phyloP scores from a whole-genome alignment of 2,113 vertebrate genomes.

The Eulacestoma nigropectus region DNA sequence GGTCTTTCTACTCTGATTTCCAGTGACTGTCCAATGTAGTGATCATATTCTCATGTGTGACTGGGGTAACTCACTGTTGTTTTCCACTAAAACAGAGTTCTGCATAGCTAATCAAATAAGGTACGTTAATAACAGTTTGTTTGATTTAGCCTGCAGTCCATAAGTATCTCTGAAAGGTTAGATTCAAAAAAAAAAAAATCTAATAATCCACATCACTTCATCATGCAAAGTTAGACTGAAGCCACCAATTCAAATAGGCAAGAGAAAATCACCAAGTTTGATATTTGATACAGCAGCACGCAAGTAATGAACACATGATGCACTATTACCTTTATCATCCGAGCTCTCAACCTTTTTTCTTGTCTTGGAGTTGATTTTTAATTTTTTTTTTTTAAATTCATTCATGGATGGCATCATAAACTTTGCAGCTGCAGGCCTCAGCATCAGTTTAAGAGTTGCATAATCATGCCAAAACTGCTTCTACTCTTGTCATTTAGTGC shows the following conservation, averaged over 20 bases:
- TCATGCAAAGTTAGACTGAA: not conserved
- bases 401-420: not conserved
- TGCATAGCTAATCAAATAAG: not conserved
- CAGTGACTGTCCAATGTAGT: not conserved
- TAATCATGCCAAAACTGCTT: not conserved
- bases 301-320: not conserved
- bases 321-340: not conserved
- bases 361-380: not conserved
- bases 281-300: not conserved
- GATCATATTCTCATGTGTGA: not conserved
- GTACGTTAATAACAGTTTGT: not conserved
- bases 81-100: not conserved
- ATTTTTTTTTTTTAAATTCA: not conserved
- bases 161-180: not conserved
- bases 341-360: not conserved
- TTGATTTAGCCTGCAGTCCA: not conserved
- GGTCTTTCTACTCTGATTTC: not conserved
- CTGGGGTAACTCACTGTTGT: not conserved
- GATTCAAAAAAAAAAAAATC: not conserved
- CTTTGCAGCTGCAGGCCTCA: not conserved
- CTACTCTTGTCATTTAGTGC: not conserved
- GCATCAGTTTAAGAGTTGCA: not conserved
- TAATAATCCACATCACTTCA: not conserved
- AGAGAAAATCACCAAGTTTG: not conserved
- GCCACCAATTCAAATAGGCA: not conserved